phyloP scores from a whole-genome alignment of 2,797 vertebrate species.

The Molothrus ater region DNA sequence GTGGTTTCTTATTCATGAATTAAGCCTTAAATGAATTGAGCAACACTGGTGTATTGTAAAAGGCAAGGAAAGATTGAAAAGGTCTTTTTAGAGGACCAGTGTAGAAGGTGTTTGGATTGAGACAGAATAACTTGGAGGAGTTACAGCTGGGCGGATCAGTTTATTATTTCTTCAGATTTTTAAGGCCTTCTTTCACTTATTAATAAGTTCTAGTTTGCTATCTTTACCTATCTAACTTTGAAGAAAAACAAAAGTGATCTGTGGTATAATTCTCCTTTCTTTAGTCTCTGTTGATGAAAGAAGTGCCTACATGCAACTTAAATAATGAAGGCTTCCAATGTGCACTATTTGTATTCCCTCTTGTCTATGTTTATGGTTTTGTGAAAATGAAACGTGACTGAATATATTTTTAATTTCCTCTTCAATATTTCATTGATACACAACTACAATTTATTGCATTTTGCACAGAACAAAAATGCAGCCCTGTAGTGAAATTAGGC shows the following conservation, averaged over 20 bases:
- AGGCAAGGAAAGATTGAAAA: slow-evolving; percentile 64
- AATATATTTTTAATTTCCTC: slow-evolving; percentile 59
- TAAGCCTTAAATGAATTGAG: slow-evolving; percentile 66
- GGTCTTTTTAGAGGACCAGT: slow-evolving; percentile 57
- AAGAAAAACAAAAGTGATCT: slow-evolving; percentile 64
- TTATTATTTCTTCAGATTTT: slow-evolving; percentile 70
- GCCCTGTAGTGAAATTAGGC: not conserved
- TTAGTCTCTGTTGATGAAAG: slow-evolving; percentile 41
- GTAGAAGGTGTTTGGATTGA: slow-evolving; percentile 68
- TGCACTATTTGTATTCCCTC: slow-evolving; percentile 23
- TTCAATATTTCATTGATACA: not conserved
- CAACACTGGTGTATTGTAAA: slow-evolving; percentile 69
- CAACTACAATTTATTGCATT: slow-evolving; percentile 7
- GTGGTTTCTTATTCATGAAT: slow-evolving; percentile 68
- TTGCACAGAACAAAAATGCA: slow-evolving; percentile 27
- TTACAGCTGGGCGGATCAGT: slow-evolving; percentile 57
- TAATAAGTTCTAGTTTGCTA: slow-evolving; percentile 50
- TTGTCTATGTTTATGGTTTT: not conserved
- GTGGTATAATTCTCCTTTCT: slow-evolving; percentile 39
- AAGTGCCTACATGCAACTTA: slow-evolving; percentile 33
- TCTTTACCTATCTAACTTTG: slow-evolving; percentile 60
- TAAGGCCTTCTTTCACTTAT: slow-evolving; percentile 63
- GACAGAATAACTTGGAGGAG: slow-evolving; percentile 63
- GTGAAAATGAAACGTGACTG: slow-evolving; percentile 38
- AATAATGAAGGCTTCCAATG: slow-evolving; percentile 43